Evolutionary conservation across 2,888 invertebrate species (phyloP).

Genomic region (Agrypnus murinus): DNA sequence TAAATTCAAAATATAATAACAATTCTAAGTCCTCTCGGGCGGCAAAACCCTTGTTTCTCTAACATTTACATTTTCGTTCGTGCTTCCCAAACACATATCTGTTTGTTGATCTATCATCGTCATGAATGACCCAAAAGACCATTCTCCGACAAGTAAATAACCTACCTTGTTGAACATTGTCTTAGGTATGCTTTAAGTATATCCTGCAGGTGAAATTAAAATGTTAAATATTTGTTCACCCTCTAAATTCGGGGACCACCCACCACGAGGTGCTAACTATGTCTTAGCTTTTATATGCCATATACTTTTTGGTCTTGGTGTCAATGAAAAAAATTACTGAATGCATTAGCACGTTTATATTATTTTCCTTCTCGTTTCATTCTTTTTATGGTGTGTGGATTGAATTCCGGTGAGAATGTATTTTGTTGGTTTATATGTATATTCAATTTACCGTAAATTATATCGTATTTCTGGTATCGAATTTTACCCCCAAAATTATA

Average conservation of each 20-base stretch:
- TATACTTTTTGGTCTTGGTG: constrained; percentile 57
- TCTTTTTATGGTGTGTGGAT: no score
- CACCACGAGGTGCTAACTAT: constrained; percentile 63
- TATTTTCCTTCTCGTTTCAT: constrained; percentile 25
- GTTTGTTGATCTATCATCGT: constrained; percentile 43
- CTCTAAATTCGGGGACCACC: constrained; percentile 60
- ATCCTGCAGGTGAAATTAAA: constrained; percentile 61
- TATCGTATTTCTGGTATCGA: no score
- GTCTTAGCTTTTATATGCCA: constrained; percentile 48
- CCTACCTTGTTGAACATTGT: constrained; percentile 56
- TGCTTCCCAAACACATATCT: constrained; percentile 28
- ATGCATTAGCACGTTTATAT: constrained; percentile 67
- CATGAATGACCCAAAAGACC: constrained; percentile 44
- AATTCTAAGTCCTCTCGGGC: constrained; percentile 15
- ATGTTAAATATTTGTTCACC: constrained; percentile 62
- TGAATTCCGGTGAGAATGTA: no score
- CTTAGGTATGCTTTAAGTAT: constrained; percentile 52
- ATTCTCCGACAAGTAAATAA: constrained; percentile 49
- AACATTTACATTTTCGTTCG: constrained; percentile 19
- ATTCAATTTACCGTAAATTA: no score
- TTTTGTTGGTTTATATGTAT: no score
- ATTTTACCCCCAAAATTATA: not conserved
- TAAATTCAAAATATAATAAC: not conserved
- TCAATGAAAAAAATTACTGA: constrained; percentile 64
- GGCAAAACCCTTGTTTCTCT: constrained; percentile 25